phyloP scores from a whole-genome alignment of 2,888 invertebrate species.

The Rhimphoctona megacephalus region DNA sequence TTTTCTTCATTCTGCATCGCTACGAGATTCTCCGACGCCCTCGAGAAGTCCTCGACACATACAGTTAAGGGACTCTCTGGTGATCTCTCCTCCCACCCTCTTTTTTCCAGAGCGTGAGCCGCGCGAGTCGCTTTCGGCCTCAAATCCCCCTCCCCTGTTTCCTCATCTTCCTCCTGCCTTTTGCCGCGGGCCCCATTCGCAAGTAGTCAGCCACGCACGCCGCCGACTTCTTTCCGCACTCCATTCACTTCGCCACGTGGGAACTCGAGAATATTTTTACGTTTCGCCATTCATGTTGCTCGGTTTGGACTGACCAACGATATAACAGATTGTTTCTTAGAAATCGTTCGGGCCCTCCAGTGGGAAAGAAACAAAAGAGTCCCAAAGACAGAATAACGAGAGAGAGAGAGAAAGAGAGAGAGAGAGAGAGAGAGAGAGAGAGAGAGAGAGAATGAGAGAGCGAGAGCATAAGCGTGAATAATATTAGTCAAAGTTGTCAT shows the following conservation, averaged over 20 bases:
- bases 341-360: conserved; percentile 72
- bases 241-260: conserved; percentile 83
- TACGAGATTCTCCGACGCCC: conserved; percentile 51
- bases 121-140: conserved; percentile 63
- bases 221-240: conserved; percentile 65
- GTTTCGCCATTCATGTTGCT: conserved; percentile 84
- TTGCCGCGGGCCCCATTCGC: conserved; percentile 55
- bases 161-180: conserved; percentile 14
- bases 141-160: conserved; percentile 36
- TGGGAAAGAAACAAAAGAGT: conserved; percentile 56
- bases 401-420: no score
- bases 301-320: conserved; percentile 45
- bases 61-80: conserved; percentile 43
- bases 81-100: conserved; percentile 53
- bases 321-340: conserved; percentile 84
- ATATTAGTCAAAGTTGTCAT: conserved; percentile 79
- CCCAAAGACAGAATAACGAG: conserved; percentile 22
- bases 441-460: conserved; percentile 32
- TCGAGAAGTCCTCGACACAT: conserved; percentile 42
- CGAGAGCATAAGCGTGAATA: conserved; percentile 79
- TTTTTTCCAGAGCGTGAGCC: conserved; percentile 49
- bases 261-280: conserved; percentile 83
- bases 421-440: conserved; percentile 1
- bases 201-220: conserved; percentile 69
- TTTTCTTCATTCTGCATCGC: conserved; percentile 69